Percentiles rank a stretch among this genome's conserved stretches.
These are phyloP conservation scores for Paramacrobiotus metropolitanus DNA, from an alignment of 1,140 invertebrate species.

Conservation along the genomic window DNA sequence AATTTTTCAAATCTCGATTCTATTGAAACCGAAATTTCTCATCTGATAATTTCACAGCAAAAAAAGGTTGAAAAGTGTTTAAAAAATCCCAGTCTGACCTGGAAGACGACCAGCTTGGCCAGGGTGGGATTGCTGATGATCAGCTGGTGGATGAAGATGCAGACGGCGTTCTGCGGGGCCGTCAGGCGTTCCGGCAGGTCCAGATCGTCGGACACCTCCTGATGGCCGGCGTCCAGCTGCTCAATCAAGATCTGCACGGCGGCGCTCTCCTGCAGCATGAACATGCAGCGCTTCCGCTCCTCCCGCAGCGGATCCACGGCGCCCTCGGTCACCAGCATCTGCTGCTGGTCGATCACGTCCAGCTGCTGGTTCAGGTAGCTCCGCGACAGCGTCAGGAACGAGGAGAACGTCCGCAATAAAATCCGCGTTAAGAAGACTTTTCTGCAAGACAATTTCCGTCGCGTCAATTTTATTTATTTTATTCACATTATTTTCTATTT, in stretches of 20 bases:
- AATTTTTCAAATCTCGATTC: too few relatives aligned
- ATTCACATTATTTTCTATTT: too few relatives aligned
- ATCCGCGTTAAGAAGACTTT: background rate
- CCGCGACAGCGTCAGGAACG: background rate
- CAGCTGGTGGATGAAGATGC: background rate
- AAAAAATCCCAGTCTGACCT: background rate
- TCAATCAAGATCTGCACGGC: conserved; percentile 1
- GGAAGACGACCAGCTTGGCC: background rate
- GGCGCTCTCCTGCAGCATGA: conserved; percentile 1
- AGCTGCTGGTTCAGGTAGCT: background rate
- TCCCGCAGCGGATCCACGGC: background rate
- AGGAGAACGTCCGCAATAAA: background rate
- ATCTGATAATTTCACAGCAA: too few relatives aligned
- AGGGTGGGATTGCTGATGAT: background rate
- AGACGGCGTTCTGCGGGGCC: background rate
- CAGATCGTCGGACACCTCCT: background rate
- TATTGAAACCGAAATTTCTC: too few relatives aligned
- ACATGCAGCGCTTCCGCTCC: background rate
- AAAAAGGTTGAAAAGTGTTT: too few relatives aligned
- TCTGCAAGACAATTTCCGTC: background rate
- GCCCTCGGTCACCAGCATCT: background rate
- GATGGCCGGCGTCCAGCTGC: background rate
- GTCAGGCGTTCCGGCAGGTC: background rate
- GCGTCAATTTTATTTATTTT: too few relatives aligned
- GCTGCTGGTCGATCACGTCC: background rate